Evolutionary conservation across 2,888 invertebrate species (phyloP), one percentile per base, ranked within the genome.

Genomic region (Malthinus seriepunctatus): DNA sequence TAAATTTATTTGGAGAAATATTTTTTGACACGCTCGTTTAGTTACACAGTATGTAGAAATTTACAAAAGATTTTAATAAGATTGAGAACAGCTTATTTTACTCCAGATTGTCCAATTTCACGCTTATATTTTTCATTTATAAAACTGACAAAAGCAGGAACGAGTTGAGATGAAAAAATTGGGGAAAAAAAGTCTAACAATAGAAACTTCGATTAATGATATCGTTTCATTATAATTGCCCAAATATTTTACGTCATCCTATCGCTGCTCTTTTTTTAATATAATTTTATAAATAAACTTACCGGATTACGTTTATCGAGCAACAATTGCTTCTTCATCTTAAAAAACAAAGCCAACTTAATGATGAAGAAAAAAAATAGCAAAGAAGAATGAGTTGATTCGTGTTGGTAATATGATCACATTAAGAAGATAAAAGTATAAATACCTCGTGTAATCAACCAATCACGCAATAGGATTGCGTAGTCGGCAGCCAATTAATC

Each of bases 401-500:
- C 56, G 48, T 53, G 50, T 39, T 42, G 54, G 54, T 51, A 56
- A 51, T 56, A 34, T 73, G 73, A 72, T 71, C 71, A 71, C 69
- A 70, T 71, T 72, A 67, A 66, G 62, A 60, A 60, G 72, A 75
- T 73, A 72, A 73, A 67, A 69, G 69, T 67, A 69, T 71, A 72
- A 71, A 67, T 69, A 68, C 67, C 42, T 12, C 68, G 64, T 67
- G 67, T 67, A 70, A 72, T 70, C 69, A 69, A 69, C 72, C 75
- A 74, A 75, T 74, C 74, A 75, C n/a, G n/a, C 72, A 71, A 73
- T 73, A 71, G 66, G 64, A 69, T 69, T 73, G 73, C 73, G 73
- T 74, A 73, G 71, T 71, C 74, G 69, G 73, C 70, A 71, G 73
- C 74, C 74, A 76, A 76, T 76, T 77, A 75, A 75, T 75, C 70